Conservation (phyloP, 2,888 invertebrate genomes). For the Muscina levida region DNA sequence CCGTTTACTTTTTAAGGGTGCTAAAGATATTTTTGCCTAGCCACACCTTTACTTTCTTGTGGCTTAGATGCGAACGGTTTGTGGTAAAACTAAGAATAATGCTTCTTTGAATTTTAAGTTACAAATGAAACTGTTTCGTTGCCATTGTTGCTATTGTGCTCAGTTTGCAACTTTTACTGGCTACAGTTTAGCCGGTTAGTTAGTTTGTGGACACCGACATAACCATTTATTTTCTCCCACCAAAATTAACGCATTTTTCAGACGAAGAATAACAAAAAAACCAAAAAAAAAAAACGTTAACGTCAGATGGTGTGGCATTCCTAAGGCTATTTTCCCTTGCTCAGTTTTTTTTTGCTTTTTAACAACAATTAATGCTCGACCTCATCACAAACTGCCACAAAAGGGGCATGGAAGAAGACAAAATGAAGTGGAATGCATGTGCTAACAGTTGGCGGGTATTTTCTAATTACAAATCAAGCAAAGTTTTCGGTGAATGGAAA, state of each 20-base stretch:
- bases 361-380: conserved; percentile 64
- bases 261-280: too few species aligned
- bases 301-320: conserved; percentile 58
- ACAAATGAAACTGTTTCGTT: conserved; percentile 57
- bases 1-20: conserved; percentile 22
- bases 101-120: conserved; percentile 50
- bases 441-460: conserved; percentile 77
- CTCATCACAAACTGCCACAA: conserved; percentile 49
- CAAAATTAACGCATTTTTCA: conserved; percentile 62
- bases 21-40: conserved; percentile 1
- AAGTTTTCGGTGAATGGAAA: conserved; percentile 65
- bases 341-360: conserved; percentile 42
- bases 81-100: conserved; percentile 55
- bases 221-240: conserved; percentile 71
- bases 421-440: conserved; percentile 57
- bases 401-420: conserved; percentile 43
- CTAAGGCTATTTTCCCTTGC: neutral
- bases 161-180: conserved; percentile 27
- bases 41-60: conserved; percentile 40
- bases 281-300: too few species aligned
- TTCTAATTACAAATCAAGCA: conserved; percentile 78
- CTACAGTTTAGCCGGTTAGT: conserved; percentile 61
- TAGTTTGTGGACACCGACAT: conserved; percentile 56
- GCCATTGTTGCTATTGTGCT: conserved; percentile 69
- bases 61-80: conserved; percentile 55